Base-by-base conservation (phyloP, 2,888 invertebrate genomes). In the Caradrina kadenii region DNA sequence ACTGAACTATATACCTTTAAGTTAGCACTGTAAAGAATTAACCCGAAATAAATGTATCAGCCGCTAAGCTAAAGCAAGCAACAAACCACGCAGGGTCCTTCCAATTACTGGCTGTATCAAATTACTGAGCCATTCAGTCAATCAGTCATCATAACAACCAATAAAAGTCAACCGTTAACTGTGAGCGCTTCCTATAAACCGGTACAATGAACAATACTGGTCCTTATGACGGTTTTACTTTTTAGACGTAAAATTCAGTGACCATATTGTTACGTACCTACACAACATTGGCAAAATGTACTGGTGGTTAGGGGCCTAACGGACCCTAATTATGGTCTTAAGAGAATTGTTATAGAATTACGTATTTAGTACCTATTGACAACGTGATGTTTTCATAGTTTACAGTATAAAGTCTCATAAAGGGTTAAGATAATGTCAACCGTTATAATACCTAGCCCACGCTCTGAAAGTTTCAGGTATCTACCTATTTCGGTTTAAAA, bases 121-220 rank as follows among this genome's bases (percentile, higher is more conserved):
- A 80, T 80, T 75, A 68, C 69, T n/a, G n/a, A 52, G 54, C 60
- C 73, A 61, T 79, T 76, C 69, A 61, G 39, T 61, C 60, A 80
- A 80, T 69, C 76, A 76, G 69, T 76, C 76, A 76, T 76, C 61
- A 69, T 80, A 76, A 76, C 76, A 61, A 49, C 45, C 26, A 50
- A 45, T 76, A 63, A 80, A 76, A 21, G 13, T 53, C 61, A 2
- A 31, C 48, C 76, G 63, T 80, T 63, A 80, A 62, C 50, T 50
- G 50, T 26, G 60, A 62, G 50, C 55, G 62, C 42, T 31, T 19
- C 13, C 69, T 22, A 80, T 80, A 81, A 81, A 69, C 45, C 19
- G 58, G 55, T 62, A 69, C 76, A 62, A 48, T 68, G 64, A 70
- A 76, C 74, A 71, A 62, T 70, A 60, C 54, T 49, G 35, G 19